Percentiles rank a stretch among this genome's conserved stretches.
Conservation (phyloP, 1,140 invertebrate species). For the Hypsibius dujardini region DNA sequence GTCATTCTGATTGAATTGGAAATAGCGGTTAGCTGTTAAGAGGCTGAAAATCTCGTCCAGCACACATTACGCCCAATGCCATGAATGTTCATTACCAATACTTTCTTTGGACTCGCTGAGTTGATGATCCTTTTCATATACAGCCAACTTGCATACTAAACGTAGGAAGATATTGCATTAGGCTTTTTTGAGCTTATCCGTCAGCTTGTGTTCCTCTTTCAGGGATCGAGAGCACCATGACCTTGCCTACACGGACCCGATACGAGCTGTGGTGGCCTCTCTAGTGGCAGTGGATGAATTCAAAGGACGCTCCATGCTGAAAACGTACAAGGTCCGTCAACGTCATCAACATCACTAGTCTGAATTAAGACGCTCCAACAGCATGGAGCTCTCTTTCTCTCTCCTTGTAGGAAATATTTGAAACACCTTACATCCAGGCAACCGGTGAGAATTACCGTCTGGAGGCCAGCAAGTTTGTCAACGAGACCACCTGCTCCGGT, state of each 20-base stretch:
- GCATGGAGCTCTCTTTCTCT: background rate
- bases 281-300: slow-evolving; percentile 4
- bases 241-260: background rate
- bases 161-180: too few relatives aligned
- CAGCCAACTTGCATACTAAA: too few relatives aligned
- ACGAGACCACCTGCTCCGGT: background rate
- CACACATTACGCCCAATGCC: too few relatives aligned
- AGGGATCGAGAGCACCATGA: slow-evolving; percentile 7
- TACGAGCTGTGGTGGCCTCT: background rate
- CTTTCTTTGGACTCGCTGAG: too few relatives aligned
- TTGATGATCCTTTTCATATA: too few relatives aligned
- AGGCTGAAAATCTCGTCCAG: too few relatives aligned
- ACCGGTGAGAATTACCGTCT: slow-evolving; percentile 11
- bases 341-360: too few relatives aligned
- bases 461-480: background rate
- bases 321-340: slow-evolving; percentile 12
- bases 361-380: too few relatives aligned
- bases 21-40: too few relatives aligned
- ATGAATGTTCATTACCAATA: too few relatives aligned
- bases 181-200: too few relatives aligned
- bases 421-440: slow-evolving; percentile 11
- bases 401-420: background rate
- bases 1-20: too few relatives aligned
- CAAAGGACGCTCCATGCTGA: slow-evolving; percentile 7
- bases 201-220: background rate